Base-by-base conservation (phyloP, 2,888 invertebrate species). In the Agrypnus murinus region DNA sequence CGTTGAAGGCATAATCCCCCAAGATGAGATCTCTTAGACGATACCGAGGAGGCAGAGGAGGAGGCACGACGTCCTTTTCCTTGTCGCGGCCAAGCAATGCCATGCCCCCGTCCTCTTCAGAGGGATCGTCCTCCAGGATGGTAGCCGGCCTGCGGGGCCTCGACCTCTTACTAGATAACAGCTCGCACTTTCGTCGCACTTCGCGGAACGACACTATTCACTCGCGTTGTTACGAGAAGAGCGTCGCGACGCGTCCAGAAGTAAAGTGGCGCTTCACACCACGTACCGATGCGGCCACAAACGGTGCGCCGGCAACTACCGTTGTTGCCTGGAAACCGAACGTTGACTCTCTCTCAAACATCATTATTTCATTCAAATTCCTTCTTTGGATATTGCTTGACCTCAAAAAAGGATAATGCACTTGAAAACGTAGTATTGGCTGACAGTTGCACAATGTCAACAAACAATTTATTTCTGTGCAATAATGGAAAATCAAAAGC, bases 1-100 rank as follows among this genome's bases (percentile, higher is more conserved):
- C 93, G 81, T 90, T 91, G 84, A 92, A 91, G 12, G 92, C 91
- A 83, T 91, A 92, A 85, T 94, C 94, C 50, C 93, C 93, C 79
- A 92, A 87, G 79, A 94, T 90, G 77, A 94, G 88, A 85, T 94
- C 93, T 74, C 93, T 87, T 80, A 94, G 90, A 63, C 93, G 89
- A 86, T 93, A 94, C 74, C 93, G 86, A 48, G 93, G 92, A 31
- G 92, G 91, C 71, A 87, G 81, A 25, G 87, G 86, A 55, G 82
- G 79, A 19, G 79, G 74, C 50, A 79, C 76, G 45, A 77, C 75
- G 63, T 84, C 84, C 78, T 80, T 81, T 58, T 84, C 84, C 71
- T 75, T 77, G 67, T 83, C 82, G n/a, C 77, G 78, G 60, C 78
- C 80, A 73, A 82, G 77, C 73, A 83, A 79, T 72, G 83, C 82